Evolutionary conservation across 2,797 vertebrate species (phyloP), one percentile per base, ranked within the genome.

Genomic region (Fringilla coelebs): DNA sequence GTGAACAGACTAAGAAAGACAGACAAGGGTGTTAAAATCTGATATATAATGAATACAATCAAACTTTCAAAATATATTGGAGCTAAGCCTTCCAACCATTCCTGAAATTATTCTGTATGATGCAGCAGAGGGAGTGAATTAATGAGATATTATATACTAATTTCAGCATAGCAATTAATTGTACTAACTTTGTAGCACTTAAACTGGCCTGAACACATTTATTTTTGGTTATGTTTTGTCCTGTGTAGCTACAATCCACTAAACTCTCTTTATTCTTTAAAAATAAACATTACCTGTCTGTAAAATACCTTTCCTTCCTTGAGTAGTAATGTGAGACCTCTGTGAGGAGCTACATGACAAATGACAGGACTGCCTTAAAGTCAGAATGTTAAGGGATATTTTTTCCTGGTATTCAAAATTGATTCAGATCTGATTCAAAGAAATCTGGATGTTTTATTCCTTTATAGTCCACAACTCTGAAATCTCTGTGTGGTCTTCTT

Each of bases 1-100:
- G 99, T 88, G 99, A 99, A 98, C 99, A 99, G 97, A 99, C 99
- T 99, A 98, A 98, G 90, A 98, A 61, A 96, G 36, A 96, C 75
- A 96, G 54, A 87, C 13, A 43, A 40, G 6, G 7, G 6, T 25
- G 68, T 97, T 93, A 97, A 48, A 90, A 88, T 22, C 13, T 67
- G 63, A 57, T 73, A 29, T 22, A 46, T 1, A 49, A 54, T 4
- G 10, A 83, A 86, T 2, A 3, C 32, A 61, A 75, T 36, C 20
- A 76, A 55, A 24, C 9, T 76, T 82, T 31, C 24, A 41, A 79
- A 74, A 38, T 40, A 4, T 24, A 61, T 49, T 63, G 67, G 61
- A 90, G 70, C 43, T 32, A 76, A 90, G 18, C 4, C 52, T 66
- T 76, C 26, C 43, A 68, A 83, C 18, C 17, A 80, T 45, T 77